Base-by-base conservation (phyloP, 2,113 vertebrate species). In the Ovis aries region DNA sequence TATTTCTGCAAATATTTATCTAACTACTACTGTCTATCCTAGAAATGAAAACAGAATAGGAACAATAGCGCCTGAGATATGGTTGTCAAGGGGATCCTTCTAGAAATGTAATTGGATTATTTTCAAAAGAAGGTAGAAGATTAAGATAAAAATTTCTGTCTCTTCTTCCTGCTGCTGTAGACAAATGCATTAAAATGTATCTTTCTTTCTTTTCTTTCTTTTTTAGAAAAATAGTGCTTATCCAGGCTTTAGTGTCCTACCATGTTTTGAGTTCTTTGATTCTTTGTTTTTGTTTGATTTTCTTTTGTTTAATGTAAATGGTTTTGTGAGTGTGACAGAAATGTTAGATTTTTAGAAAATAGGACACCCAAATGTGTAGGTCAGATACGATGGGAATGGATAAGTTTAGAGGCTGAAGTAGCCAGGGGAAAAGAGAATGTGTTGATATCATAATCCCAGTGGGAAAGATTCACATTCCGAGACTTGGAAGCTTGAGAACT, bases 41-140 rank as follows among this genome's bases (percentile, higher is more conserved):
- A 29, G 85, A 89, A 88, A 94, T 84, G 16, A 80, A 84, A 94
- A 83, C 25, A 84, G 27, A 71, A 95, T 16, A 45, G 17, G 10
- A 87, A 67, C 43, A 88, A 82, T 74, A 52, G 16, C 16, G 29
- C 7, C 52, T 9, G 36, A 91, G 67, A 67, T 64, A 92, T 83
- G 29, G 15, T 90, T 92, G 11, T 27, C 31, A 67, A 91, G 48
- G 45, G 21, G 19, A 89, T 60, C 21, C 15, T 90, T 60, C n/a
- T 21, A 93, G 50, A 85, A 81, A 8, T 60, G 2, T 85, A 81
- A 94, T 10, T 53, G 17, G 8, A 82, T 95, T 87, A 86, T 67
- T 95, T 89, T 78, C 31, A 53, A 67, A 80, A 90, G 6, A 59
- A 6, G 17, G 0, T 83, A 57, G n/a, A 88, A 13, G 59, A 78